These are phyloP conservation scores for Calypte anna DNA, from an alignment of 2,113 vertebrate genomes.

Conservation along the genomic window DNA sequence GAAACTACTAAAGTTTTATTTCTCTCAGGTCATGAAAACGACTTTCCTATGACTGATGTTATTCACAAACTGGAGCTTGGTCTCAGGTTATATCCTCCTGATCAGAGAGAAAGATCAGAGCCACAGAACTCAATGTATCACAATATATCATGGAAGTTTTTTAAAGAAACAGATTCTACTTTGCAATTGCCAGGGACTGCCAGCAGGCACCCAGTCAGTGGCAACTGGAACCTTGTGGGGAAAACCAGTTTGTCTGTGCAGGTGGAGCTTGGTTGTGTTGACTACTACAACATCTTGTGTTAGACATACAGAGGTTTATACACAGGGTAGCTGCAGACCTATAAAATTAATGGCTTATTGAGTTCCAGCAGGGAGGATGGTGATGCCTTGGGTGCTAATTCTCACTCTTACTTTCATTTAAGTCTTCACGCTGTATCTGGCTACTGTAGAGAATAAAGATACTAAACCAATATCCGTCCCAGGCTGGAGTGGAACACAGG, in stretches of 20 bases:
- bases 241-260: not conserved
- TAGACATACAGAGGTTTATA: not conserved
- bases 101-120: not conserved
- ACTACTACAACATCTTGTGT: not conserved
- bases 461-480: not conserved
- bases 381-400: not conserved
- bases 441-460: not conserved
- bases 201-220: not conserved
- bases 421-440: not conserved
- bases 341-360: not conserved
- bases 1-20: not conserved
- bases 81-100: not conserved
- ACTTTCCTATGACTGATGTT: not conserved
- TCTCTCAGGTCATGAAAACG: not conserved
- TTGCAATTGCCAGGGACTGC: not conserved
- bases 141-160: not conserved
- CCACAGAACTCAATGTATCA: not conserved
- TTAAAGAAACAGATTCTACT: not conserved
- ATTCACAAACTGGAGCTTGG: not conserved
- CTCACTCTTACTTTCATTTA: not conserved
- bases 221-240: not conserved
- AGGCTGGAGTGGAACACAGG: not conserved
- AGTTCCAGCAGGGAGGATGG: not conserved
- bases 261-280: not conserved
- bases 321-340: not conserved